Percentiles rank a stretch among this genome's conserved stretches.
phyloP scores from a whole-genome alignment of 2,113 vertebrate species.

The Paradoxurus hermaphroditus region DNA sequence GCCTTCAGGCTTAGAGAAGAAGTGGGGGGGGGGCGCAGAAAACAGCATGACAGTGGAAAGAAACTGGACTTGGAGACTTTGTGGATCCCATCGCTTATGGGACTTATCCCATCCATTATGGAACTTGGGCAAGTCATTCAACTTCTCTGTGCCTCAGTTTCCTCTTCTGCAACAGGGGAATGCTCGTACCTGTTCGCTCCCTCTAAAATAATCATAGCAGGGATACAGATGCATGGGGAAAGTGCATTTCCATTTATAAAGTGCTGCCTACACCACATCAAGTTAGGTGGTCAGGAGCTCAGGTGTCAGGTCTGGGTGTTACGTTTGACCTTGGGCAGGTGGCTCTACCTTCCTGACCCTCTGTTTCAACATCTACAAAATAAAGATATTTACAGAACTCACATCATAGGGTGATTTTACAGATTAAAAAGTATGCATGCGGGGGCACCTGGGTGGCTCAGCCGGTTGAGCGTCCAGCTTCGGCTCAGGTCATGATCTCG shows the following conservation, averaged over 20 bases:
- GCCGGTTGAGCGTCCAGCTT: no score
- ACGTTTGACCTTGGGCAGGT: neutral
- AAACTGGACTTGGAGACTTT: neutral
- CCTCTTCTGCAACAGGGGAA: neutral
- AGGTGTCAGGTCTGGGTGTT: neutral
- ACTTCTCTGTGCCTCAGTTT: neutral
- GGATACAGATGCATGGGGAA: neutral
- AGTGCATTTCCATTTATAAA: neutral
- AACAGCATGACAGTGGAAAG: neutral
- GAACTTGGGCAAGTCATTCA: no score
- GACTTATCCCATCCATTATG: no score
- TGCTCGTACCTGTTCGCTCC: neutral
- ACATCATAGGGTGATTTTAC: neutral
- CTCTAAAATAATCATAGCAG: neutral
- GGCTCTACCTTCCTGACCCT: neutral
- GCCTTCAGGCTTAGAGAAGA: neutral
- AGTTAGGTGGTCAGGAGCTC: neutral
- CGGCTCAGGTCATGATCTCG: no score
- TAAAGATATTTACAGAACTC: neutral
- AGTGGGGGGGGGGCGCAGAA: neutral
- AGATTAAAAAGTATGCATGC: neutral
- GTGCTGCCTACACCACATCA: accelerated
- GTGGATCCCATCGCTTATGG: neutral
- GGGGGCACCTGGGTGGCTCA: no score
- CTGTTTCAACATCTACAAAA: neutral